Conservation (phyloP, 2,888 invertebrate species). For the Capitulum mitella region DNA sequence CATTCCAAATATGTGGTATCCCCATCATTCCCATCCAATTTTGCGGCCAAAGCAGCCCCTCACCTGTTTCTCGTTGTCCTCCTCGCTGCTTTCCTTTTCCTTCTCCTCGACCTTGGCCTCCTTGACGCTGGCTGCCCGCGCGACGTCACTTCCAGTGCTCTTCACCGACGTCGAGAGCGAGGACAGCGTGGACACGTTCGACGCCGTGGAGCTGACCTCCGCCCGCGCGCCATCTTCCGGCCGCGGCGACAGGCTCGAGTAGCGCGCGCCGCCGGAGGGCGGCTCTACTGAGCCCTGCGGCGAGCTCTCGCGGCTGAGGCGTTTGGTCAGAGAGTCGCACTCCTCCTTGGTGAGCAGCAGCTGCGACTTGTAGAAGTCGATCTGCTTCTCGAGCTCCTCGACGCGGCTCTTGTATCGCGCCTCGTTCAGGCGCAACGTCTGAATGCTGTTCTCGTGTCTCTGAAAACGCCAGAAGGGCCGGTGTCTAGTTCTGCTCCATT, state of each 20-base stretch:
- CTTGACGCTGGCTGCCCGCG: neutral
- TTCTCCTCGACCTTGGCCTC: slow-evolving; percentile 20
- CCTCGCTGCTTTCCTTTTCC: slow-evolving; percentile 23
- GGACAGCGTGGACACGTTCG: neutral
- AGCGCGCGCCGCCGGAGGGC: neutral
- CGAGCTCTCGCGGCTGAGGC: neutral
- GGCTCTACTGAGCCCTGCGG: neutral
- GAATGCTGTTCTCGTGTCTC: neutral
- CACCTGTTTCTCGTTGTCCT: slow-evolving; percentile 22
- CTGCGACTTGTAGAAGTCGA: slow-evolving; percentile 18
- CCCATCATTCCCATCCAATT: too few species aligned
- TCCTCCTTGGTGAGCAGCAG: slow-evolving; percentile 19
- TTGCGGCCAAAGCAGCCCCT: too few species aligned
- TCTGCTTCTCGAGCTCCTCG: slow-evolving; percentile 8
- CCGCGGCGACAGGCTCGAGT: slow-evolving; percentile 17
- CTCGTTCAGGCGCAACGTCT: slow-evolving; percentile 4
- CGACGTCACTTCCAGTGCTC: neutral
- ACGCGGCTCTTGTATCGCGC: slow-evolving; percentile 13
- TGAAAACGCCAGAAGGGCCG: too few species aligned
- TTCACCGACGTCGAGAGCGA: neutral
- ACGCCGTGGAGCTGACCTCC: slow-evolving; percentile 6
- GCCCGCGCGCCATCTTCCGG: slow-evolving; percentile 15
- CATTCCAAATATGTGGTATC: too few species aligned
- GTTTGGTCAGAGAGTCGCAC: neutral
- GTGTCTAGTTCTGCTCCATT: too few species aligned